Evolutionary conservation across 2,797 vertebrate species (phyloP).

Genomic region (Chrysocyon brachyurus): DNA sequence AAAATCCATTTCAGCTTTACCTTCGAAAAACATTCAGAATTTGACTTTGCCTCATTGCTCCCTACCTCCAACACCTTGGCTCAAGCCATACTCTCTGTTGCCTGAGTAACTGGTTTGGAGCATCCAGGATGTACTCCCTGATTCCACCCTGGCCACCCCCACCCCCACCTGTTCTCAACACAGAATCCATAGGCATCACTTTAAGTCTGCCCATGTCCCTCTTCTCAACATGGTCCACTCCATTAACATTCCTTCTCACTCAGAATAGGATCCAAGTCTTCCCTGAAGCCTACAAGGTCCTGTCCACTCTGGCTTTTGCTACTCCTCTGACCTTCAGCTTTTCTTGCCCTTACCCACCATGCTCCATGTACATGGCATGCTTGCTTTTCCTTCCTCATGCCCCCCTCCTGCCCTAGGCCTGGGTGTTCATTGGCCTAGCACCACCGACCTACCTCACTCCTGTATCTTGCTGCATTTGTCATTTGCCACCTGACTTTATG

Average conservation of each 20-base stretch:
- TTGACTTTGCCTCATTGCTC: too few species aligned
- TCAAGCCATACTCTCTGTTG: not conserved
- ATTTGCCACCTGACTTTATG: too few species aligned
- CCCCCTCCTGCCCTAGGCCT: not conserved
- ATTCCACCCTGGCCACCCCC: not conserved
- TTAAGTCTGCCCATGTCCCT: not conserved
- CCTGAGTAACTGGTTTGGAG: too few species aligned
- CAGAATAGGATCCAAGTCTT: not conserved
- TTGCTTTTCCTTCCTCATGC: not conserved
- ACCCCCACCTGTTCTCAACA: not conserved
- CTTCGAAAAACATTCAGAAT: not conserved
- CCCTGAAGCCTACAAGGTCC: not conserved
- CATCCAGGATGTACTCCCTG: not conserved
- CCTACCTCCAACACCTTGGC: too few species aligned
- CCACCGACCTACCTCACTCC: rapidly evolving
- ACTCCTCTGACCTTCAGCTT: not conserved
- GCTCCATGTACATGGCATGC: rapidly evolving
- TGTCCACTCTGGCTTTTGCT: not conserved
- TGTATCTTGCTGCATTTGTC: not conserved
- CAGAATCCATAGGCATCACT: not conserved
- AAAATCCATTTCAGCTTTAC: not conserved
- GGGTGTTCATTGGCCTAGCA: rapidly evolving
- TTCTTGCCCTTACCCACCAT: not conserved
- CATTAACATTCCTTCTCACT: not conserved
- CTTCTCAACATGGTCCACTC: not conserved